phyloP scores from a whole-genome alignment of 2,888 invertebrate species.

The Cephonodes hylas region DNA sequence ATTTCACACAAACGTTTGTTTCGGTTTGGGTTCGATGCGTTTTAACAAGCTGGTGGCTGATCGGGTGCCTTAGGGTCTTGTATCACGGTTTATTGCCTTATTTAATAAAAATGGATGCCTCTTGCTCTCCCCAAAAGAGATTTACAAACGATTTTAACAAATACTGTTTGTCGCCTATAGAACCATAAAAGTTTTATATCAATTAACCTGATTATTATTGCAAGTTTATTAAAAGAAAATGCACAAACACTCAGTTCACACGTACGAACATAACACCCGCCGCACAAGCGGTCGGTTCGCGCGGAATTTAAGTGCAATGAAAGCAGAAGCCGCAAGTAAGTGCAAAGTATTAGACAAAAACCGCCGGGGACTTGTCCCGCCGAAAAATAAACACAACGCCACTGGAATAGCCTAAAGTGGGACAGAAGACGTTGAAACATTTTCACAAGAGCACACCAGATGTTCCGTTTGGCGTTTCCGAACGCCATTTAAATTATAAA shows the following conservation, averaged over 20 bases:
- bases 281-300: neutral
- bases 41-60: no score
- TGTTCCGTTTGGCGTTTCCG: constrained; percentile 34
- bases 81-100: no score
- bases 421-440: constrained; percentile 12
- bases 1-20: no score
- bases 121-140: no score
- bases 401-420: constrained; percentile 34
- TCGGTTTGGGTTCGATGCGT: no score
- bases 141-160: no score
- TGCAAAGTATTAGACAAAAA: constrained; percentile 22
- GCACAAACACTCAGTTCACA: neutral
- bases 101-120: no score
- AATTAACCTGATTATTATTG: neutral
- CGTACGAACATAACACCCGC: neutral
- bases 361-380: constrained; percentile 12
- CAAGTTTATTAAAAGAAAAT: neutral
- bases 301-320: constrained; percentile 18
- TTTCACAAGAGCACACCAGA: constrained; percentile 16
- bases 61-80: no score
- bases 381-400: constrained; percentile 20
- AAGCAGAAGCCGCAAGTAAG: constrained; percentile 17
- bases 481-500: constrained; percentile 26
- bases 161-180: no score
- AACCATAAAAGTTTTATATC: neutral